Evolutionary conservation across 2,113 vertebrate genomes (phyloP), one percentile per base, ranked within the genome.

Genomic region (Dicrurus megarhynchus): DNA sequence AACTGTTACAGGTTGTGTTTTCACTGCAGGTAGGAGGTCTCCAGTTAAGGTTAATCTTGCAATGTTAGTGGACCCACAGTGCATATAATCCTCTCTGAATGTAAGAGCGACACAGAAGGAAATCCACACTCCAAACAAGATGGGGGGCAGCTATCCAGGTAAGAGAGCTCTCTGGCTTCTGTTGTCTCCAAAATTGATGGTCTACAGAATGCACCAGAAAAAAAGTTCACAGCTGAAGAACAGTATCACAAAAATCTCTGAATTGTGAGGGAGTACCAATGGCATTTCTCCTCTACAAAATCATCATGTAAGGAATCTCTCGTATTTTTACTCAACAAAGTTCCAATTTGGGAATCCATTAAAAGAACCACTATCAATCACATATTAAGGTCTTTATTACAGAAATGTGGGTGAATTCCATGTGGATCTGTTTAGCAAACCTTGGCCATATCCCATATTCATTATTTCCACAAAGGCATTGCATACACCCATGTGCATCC

Each of bases 401-500:
- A 73, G 61, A 87, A 88, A 77, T 33, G 5, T 59, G 11, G 4
- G 32, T 65, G 28, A 84, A 90, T 75, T 85, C 35, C 28, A 39
- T 17, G 8, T 41, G 22, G 26, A 24, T 80, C 73, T 78, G 1
- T 42, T 92, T 75, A 84, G 18, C 9, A 78, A 74, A 59, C n/a
- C 3, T 7, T 49, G 23, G 32, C 35, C 21, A 24, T 33, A 63
- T 57, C 59, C 42, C 5, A 6, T 37, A 18, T 23, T 59, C 0
- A 1, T n/a, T 69, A 53, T 67, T 89, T 93, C 49, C 19, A 41
- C 26, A 46, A 42, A 69, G 16, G 20, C 16, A 56, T 37, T 70
- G 11, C n/a, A 23, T 28, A 18, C 3, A 50, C 6, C 7, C 0
- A 0, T 57, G 37, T 84, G n/a, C 23, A 32, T 46, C 60, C 60